Conservation (phyloP, 2,797 vertebrate species). For the Balearica regulorum region DNA sequence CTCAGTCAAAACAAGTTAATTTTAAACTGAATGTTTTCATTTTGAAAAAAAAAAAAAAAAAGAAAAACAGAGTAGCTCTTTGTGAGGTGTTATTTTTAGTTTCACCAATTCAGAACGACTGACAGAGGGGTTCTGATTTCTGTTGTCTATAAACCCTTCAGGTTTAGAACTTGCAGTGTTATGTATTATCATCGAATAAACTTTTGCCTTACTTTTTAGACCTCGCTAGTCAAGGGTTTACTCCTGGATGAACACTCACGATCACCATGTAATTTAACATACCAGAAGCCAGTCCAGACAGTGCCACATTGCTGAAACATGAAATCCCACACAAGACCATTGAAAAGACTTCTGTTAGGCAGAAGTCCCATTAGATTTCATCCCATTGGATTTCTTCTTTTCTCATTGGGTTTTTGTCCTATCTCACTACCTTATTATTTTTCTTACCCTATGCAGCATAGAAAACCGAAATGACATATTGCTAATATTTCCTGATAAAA, state of each 20-base stretch:
- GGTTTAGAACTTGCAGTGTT: not conserved
- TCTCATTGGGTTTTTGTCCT: not conserved
- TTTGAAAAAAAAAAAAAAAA: not conserved
- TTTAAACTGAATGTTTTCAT: conserved; percentile 27
- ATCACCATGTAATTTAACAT: not conserved
- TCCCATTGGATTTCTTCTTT: not conserved
- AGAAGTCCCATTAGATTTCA: not conserved
- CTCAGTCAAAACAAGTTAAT: conserved; percentile 20
- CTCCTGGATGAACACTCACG: not conserved
- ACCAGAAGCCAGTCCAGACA: not conserved
- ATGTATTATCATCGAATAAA: not conserved
- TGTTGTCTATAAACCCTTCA: not conserved
- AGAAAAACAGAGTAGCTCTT: not conserved
- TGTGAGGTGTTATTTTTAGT: not conserved
- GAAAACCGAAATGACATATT: not conserved
- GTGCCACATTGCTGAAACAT: not conserved
- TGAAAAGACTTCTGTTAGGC: not conserved
- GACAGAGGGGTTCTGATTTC: not conserved
- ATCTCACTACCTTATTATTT: not conserved
- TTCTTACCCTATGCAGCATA: not conserved
- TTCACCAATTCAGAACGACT: rapidly evolving
- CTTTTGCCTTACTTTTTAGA: not conserved
- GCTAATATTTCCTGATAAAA: not conserved
- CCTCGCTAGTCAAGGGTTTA: not conserved
- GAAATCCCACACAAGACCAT: not conserved